Conservation (phyloP, 2,888 invertebrate species). For the Tanytarsus gracilentus region DNA sequence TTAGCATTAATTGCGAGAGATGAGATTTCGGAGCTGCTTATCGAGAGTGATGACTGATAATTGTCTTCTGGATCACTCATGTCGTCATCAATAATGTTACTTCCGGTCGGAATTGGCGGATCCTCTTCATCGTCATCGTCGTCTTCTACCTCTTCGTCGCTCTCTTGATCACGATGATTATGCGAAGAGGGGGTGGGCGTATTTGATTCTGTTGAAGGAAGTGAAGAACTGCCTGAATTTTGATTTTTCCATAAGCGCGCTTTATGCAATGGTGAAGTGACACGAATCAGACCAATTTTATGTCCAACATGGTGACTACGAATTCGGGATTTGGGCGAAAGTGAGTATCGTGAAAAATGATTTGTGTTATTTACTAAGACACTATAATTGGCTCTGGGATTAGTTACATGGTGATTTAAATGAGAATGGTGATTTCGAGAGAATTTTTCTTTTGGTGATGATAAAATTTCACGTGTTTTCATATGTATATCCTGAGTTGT, state of each 20-base stretch:
- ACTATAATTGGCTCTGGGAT: conserved; percentile 18
- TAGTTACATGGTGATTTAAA: conserved; percentile 13
- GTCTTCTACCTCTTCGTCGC: conserved; percentile 10
- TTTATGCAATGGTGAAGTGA: conserved; percentile 20
- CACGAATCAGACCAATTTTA: conserved; percentile 16
- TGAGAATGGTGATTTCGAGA: neutral
- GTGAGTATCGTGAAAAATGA: conserved; percentile 18
- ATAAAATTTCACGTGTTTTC: neutral
- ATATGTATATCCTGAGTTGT: neutral
- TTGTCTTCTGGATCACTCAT: conserved; percentile 26
- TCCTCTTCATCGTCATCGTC: neutral
- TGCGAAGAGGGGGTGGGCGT: neutral
- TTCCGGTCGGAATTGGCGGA: neutral
- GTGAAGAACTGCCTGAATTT: neutral
- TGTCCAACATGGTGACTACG: conserved; percentile 11
- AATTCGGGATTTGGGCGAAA: conserved; percentile 17
- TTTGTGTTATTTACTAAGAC: conserved; percentile 19
- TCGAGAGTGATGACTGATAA: conserved; percentile 1
- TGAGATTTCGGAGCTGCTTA: conserved; percentile 5
- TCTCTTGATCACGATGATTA: neutral
- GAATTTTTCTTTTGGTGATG: neutral
- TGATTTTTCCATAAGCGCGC: conserved; percentile 7
- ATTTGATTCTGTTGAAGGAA: neutral
- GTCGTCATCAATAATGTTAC: conserved; percentile 16
- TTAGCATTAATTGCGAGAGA: neutral